Conservation (phyloP, 2,113 vertebrate genomes). For the Seriola dumerili region DNA sequence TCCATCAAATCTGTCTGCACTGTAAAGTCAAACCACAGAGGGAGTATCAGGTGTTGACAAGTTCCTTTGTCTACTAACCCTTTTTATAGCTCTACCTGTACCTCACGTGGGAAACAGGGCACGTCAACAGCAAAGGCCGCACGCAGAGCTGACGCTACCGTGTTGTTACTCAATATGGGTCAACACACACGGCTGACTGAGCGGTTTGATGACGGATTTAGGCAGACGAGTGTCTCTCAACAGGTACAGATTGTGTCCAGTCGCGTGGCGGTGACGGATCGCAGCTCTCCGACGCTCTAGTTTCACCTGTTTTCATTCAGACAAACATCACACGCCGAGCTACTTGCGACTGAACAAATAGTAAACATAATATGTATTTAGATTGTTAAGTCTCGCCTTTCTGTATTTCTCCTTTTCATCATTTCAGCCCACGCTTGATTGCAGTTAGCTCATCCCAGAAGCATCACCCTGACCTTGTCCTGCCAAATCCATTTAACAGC, state of each 20-base stretch:
- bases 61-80: conserved; percentile 63
- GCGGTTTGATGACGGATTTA: conserved; percentile 26
- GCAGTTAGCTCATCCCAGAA: background rate
- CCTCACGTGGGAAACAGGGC: conserved; percentile 44
- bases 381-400: background rate
- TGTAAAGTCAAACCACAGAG: conserved; percentile 65
- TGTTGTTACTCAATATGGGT: conserved; percentile 69
- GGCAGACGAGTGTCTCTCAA: conserved; percentile 27
- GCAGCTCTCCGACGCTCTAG: background rate
- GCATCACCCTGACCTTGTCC: conserved; percentile 8
- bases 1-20: conserved; percentile 50
- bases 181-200: conserved; percentile 49
- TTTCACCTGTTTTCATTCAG: conserved; percentile 34
- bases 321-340: background rate
- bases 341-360: background rate
- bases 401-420: conserved; percentile 1
- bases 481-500: conserved; percentile 24
- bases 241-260: conserved; percentile 31
- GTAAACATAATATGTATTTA: background rate
- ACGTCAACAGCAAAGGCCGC: conserved; percentile 56
- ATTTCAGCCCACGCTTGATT: background rate
- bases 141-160: conserved; percentile 22
- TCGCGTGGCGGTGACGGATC: background rate
- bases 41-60: conserved; percentile 71
- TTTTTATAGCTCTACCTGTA: conserved; percentile 57